Conservation (phyloP, 1,140 invertebrate genomes). For the Brachionus sp. region DNA sequence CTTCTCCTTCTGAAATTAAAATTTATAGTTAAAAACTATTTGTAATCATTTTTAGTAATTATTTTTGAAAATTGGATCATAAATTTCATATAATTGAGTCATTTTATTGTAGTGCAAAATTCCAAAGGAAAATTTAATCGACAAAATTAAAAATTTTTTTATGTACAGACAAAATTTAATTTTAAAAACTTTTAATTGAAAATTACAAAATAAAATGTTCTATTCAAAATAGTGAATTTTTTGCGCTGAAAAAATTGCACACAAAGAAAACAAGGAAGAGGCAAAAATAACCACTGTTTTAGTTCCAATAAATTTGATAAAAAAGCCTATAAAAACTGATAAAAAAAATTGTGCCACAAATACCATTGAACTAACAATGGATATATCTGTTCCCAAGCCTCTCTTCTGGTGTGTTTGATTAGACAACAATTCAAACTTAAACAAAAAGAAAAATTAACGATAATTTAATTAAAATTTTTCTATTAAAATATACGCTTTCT, state of each 20-base stretch:
- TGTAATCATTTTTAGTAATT: too few relatives aligned
- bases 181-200: background rate
- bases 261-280: slow-evolving; percentile 74
- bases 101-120: too few relatives aligned
- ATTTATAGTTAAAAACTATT: too few relatives aligned
- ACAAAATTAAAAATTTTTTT: too few relatives aligned
- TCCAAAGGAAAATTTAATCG: too few relatives aligned
- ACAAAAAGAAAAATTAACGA: background rate
- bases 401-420: slow-evolving; percentile 60
- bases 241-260: slow-evolving; percentile 75
- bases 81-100: too few relatives aligned
- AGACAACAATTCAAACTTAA: background rate
- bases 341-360: slow-evolving; percentile 87
- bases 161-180: too few relatives aligned
- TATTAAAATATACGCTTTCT: slow-evolving; percentile 67
- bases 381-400: slow-evolving; percentile 86
- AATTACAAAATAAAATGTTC: background rate
- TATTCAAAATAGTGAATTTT: slow-evolving; percentile 79
- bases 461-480: background rate
- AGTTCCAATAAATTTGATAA: slow-evolving; percentile 71
- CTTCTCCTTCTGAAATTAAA: too few relatives aligned
- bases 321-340: slow-evolving; percentile 77
- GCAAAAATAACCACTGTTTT: slow-evolving; percentile 76
- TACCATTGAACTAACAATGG: slow-evolving; percentile 87
- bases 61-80: too few relatives aligned